Conservation (phyloP, 2,113 vertebrate genomes). For the Thunnus maccoyii region DNA sequence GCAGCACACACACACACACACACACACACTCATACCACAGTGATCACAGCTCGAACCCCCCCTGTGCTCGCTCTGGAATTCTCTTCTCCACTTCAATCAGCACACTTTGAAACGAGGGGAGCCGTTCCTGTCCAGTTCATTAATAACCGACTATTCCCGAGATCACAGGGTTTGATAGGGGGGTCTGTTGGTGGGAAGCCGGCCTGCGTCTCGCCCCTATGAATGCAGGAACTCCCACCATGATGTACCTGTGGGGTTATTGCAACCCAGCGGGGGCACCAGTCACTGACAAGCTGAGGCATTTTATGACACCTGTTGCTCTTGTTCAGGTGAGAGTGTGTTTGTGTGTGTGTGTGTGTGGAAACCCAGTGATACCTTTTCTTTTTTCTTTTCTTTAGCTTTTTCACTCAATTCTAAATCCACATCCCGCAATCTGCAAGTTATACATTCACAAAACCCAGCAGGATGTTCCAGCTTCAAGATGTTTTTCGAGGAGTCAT, state of each 20-base stretch:
- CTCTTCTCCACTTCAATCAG: conserved; percentile 76
- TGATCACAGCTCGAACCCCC: conserved; percentile 75
- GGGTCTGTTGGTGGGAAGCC: conserved; percentile 56
- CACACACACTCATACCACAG: conserved; percentile 69
- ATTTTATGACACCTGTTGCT: conserved; percentile 73
- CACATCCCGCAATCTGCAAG: conserved; percentile 11
- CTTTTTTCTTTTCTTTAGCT: neutral
- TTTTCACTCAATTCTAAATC: neutral
- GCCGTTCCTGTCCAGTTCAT: conserved; percentile 75
- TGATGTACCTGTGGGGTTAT: conserved; percentile 71
- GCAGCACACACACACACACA: conserved; percentile 24
- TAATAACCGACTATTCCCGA: conserved; percentile 77
- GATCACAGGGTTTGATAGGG: conserved; percentile 73
- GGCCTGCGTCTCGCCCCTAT: conserved; percentile 11
- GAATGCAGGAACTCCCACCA: conserved; percentile 79
- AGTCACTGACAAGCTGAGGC: conserved; percentile 21
- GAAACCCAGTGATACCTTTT: neutral
- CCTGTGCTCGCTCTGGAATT: conserved; percentile 62
- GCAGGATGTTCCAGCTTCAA: conserved; percentile 44
- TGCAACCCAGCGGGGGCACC: conserved; percentile 18
- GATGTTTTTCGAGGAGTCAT: conserved; percentile 49
- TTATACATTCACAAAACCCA: conserved; percentile 6
- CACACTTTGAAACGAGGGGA: conserved; percentile 66
- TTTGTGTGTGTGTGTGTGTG: neutral
- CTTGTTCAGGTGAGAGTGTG: conserved; percentile 56